Percentiles rank a stretch among this genome's conserved stretches.
phyloP scores from a whole-genome alignment of 2,888 invertebrate species.

The Himalopsyche japonica region DNA sequence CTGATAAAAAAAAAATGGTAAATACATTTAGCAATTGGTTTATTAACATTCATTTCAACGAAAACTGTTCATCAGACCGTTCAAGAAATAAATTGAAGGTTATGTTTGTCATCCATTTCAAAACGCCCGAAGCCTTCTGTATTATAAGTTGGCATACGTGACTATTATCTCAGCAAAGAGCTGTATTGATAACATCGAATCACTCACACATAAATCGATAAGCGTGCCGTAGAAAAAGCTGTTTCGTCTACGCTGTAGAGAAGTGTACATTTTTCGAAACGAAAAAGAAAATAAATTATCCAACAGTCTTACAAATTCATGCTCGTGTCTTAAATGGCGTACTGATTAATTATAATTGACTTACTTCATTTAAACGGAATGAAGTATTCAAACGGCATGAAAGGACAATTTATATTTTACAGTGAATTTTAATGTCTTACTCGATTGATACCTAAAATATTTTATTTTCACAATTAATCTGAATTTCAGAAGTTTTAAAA shows the following conservation, averaged over 20 bases:
- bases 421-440: no score
- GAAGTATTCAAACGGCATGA: neutral
- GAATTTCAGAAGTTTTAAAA: no score
- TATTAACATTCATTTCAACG: neutral
- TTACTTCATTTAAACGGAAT: neutral
- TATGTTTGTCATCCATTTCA: neutral
- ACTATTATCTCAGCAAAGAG: neutral
- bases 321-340: neutral
- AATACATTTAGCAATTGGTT: no score
- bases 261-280: neutral
- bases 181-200: neutral
- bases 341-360: neutral
- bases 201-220: neutral
- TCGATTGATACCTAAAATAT: no score
- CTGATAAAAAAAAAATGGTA: no score
- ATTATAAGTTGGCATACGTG: neutral
- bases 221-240: neutral
- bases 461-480: no score
- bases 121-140: neutral
- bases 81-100: neutral
- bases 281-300: neutral
- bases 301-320: neutral
- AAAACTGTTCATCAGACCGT: neutral
- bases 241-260: neutral
- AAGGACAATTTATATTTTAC: no score